Evolutionary conservation across 2,888 invertebrate genomes (phyloP).

Genomic region (Sphaerophoria taeniata): DNA sequence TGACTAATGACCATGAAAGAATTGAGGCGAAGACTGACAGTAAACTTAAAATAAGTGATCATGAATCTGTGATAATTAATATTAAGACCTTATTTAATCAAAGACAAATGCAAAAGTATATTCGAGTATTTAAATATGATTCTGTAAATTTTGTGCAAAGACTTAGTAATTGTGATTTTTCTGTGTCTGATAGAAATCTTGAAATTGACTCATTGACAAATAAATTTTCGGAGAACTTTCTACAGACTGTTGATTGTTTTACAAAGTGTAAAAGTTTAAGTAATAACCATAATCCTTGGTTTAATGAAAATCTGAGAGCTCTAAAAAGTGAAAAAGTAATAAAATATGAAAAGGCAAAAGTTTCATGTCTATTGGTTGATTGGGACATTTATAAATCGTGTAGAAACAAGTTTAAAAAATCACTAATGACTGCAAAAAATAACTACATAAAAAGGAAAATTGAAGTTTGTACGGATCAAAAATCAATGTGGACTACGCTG

Average conservation of each 20-base stretch:
- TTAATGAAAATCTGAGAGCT: background rate
- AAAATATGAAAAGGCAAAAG: conserved; percentile 12
- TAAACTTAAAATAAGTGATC: conserved; percentile 7
- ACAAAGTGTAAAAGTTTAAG: background rate
- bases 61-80: conserved; percentile 1
- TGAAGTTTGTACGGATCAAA: background rate
- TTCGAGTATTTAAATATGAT: background rate
- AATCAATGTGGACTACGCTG: background rate
- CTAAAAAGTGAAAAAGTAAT: background rate
- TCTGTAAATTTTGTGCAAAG: background rate
- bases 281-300: background rate
- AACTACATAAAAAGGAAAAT: background rate
- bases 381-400: background rate
- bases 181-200: background rate
- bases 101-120: background rate
- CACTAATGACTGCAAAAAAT: background rate
- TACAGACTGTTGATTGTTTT: background rate
- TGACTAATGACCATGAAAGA: background rate
- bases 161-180: background rate
- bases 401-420: background rate
- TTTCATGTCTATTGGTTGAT: background rate
- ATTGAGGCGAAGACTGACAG: conserved; percentile 1
- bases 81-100: background rate
- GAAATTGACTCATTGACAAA: background rate
- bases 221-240: background rate